phyloP scores from a whole-genome alignment of 2,113 vertebrate genomes.

The Dermatemys mawii region DNA sequence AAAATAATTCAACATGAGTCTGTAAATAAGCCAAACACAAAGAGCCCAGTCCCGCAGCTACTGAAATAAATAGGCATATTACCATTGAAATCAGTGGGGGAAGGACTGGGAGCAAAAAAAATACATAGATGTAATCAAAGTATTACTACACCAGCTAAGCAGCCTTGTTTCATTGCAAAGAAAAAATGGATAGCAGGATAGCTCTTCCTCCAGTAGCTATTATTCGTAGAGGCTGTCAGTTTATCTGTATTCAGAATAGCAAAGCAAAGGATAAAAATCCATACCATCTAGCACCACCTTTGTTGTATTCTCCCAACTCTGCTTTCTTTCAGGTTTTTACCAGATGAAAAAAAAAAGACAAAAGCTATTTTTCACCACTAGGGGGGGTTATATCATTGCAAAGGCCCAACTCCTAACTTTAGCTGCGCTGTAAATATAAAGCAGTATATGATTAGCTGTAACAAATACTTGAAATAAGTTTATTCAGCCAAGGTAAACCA shows the following conservation, averaged over 20 bases:
- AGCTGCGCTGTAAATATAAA: accelerated
- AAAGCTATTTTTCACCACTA: background rate
- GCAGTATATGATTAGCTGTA: accelerated
- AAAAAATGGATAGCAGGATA: accelerated
- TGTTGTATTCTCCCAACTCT: accelerated
- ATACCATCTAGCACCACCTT: accelerated
- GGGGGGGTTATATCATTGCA: constrained; percentile 18
- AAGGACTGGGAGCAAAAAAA: background rate
- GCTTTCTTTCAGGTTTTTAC: background rate
- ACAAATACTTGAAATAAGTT: background rate
- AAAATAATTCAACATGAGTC: background rate
- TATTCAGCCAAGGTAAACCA: background rate
- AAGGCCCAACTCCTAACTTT: background rate
- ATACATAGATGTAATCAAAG: accelerated
- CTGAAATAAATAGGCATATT: background rate
- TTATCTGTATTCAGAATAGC: accelerated
- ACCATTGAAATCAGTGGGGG: background rate
- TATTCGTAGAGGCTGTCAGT: background rate
- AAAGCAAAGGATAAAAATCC: accelerated
- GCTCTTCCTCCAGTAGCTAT: accelerated
- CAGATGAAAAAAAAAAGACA: too few species aligned
- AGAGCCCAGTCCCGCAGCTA: accelerated
- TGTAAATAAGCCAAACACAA: background rate
- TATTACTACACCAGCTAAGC: background rate
- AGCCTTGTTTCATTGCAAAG: background rate